Percentiles rank a stretch among this genome's conserved stretches.
These are phyloP conservation scores for Lucilia cuprina DNA, from an alignment of 1,140 invertebrate species.

Conservation along the genomic window DNA sequence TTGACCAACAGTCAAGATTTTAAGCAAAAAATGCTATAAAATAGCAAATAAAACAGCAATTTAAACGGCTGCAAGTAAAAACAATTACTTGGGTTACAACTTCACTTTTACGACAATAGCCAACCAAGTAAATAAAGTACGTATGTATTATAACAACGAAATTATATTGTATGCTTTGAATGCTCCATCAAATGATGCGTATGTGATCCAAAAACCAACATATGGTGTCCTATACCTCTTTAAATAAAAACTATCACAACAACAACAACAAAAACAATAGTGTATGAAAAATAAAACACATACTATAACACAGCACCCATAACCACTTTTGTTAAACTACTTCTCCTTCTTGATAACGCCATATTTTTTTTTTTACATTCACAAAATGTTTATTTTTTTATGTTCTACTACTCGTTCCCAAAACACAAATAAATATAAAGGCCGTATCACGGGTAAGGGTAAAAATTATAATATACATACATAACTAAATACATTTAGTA, in stretches of 20 bases:
- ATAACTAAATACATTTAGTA: too few relatives aligned
- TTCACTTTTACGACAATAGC: too few relatives aligned
- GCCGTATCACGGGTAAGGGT: too few relatives aligned
- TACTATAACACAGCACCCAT: background rate
- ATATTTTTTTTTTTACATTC: slow-evolving; percentile 6
- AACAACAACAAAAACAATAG: slow-evolving; percentile 2
- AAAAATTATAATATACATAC: too few relatives aligned
- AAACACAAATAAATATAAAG: background rate
- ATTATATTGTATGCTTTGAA: background rate
- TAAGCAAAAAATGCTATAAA: too few relatives aligned
- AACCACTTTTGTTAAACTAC: slow-evolving; percentile 19
- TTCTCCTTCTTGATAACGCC: background rate
- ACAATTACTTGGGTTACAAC: too few relatives aligned
- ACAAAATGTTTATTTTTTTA: background rate
- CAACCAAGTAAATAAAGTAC: too few relatives aligned
- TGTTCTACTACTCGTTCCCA: background rate
- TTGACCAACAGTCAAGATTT: too few relatives aligned
- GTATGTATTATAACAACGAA: too few relatives aligned
- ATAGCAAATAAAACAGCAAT: too few relatives aligned
- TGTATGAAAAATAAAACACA: background rate
- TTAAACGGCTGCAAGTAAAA: too few relatives aligned
- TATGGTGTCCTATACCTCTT: slow-evolving; percentile 6
- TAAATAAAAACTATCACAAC: slow-evolving; percentile 1
- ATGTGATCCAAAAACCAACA: background rate
- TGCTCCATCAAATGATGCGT: background rate